A percentile compares a stretch with the other conserved stretches of the same genome.
Evolutionary conservation across 2,888 invertebrate genomes (phyloP).

Genomic region (Rhamnusium bicolor): DNA sequence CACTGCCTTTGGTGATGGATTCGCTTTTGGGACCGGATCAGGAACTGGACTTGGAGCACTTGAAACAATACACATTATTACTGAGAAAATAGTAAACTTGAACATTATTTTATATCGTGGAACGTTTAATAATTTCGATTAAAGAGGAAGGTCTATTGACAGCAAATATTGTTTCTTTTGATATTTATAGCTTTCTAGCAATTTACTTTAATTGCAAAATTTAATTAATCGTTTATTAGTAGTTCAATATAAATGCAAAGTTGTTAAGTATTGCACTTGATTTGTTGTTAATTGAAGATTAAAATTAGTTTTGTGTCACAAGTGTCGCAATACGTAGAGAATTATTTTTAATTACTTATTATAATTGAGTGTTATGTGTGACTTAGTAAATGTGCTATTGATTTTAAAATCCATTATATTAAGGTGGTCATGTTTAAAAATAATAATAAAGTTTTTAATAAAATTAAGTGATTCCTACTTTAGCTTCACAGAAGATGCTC

Average conservation of each 20-base stretch:
- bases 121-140: neutral
- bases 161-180: neutral
- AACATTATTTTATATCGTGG: constrained; percentile 4
- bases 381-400: too few relatives aligned
- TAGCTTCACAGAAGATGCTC: too few relatives aligned
- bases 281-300: neutral
- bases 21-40: neutral
- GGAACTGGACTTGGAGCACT: constrained; percentile 15
- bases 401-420: too few relatives aligned
- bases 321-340: neutral
- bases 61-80: neutral
- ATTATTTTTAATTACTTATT: neutral
- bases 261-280: neutral
- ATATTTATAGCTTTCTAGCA: neutral
- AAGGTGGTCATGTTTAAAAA: too few relatives aligned
- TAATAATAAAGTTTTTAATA: too few relatives aligned
- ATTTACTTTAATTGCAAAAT: neutral
- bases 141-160: neutral
- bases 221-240: constrained; percentile 2
- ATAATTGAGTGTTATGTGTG: too few relatives aligned
- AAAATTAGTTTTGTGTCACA: neutral
- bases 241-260: neutral
- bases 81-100: neutral
- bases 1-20: neutral
- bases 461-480: too few relatives aligned